Percentiles rank a stretch among this genome's conserved stretches.
Conservation (phyloP, 2,888 invertebrate genomes). For the Melolontha melolontha region DNA sequence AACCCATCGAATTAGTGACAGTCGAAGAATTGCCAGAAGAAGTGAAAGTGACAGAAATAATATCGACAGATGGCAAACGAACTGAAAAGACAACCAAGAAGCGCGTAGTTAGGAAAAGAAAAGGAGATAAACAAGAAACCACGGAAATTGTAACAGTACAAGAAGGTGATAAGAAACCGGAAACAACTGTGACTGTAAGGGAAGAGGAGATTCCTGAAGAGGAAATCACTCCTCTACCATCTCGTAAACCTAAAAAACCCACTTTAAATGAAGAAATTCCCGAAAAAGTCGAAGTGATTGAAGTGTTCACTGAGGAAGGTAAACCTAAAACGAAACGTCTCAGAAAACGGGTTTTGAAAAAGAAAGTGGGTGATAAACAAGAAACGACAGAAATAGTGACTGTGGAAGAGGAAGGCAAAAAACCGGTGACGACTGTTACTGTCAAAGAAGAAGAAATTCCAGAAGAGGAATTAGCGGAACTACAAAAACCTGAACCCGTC, state of each 20-base stretch:
- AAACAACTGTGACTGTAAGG: slow-evolving; percentile 60
- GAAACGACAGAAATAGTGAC: slow-evolving; percentile 65
- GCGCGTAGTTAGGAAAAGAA: slow-evolving; percentile 53
- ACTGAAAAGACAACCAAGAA: slow-evolving; percentile 36
- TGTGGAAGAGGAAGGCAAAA: slow-evolving; percentile 54
- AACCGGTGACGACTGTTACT: slow-evolving; percentile 53
- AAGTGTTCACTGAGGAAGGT: no score
- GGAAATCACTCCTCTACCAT: not conserved
- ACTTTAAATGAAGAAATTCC: no score
- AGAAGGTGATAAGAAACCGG: slow-evolving; percentile 61
- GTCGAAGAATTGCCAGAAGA: no score
- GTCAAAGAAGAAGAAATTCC: slow-evolving; percentile 54
- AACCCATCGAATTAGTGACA: no score
- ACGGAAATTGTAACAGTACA: slow-evolving; percentile 63
- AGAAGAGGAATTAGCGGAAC: slow-evolving; percentile 53
- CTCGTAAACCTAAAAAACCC: no score
- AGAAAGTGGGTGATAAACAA: slow-evolving; percentile 57
- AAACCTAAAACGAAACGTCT: slow-evolving; percentile 50
- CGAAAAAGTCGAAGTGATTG: no score
- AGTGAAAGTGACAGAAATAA: no score
- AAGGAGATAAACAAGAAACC: slow-evolving; percentile 56
- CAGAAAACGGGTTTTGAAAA: slow-evolving; percentile 56
- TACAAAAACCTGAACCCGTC: no score
- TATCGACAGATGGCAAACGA: no score
- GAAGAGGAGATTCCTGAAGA: slow-evolving; percentile 52